Percentiles rank a stretch among this genome's conserved stretches.
phyloP scores from a whole-genome alignment of 2,888 invertebrate species.

The Andricus curvator region DNA sequence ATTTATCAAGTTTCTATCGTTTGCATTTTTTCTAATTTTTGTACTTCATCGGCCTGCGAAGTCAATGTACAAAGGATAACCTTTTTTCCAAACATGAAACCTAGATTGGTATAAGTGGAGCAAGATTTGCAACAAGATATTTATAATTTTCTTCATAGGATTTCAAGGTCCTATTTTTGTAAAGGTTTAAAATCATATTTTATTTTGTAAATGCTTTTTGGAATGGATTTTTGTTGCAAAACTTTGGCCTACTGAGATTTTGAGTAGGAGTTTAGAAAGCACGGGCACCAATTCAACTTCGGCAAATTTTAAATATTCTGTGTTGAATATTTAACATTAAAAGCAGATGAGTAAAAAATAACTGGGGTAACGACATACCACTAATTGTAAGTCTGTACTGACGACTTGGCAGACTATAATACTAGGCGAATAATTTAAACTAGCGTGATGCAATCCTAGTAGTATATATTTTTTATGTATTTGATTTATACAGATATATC shows the following conservation, averaged over 20 bases:
- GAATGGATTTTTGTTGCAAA: conserved; percentile 17
- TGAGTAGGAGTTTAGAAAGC: neutral
- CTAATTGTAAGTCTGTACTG: neutral
- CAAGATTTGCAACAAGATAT: conserved; percentile 23
- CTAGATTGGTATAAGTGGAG: neutral
- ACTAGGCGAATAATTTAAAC: conserved; percentile 35
- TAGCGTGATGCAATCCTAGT: conserved; percentile 46
- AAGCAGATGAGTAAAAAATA: neutral
- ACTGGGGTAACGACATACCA: neutral
- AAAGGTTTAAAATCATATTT: neutral
- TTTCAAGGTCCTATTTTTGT: neutral
- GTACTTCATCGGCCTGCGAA: neutral
- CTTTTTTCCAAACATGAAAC: no score
- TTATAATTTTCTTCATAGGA: neutral
- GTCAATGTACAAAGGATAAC: neutral
- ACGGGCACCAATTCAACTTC: neutral
- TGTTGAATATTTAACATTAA: neutral
- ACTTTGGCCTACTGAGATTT: neutral
- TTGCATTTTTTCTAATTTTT: conserved; percentile 7
- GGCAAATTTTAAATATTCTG: conserved; percentile 2
- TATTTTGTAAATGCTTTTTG: neutral
- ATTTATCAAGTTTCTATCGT: conserved; percentile 12
- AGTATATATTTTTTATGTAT: conserved; percentile 58
- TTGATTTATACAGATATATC: conserved; percentile 55
- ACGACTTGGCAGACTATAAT: conserved; percentile 25